A percentile compares a stretch with the other conserved stretches of the same genome.
phyloP scores from a whole-genome alignment of 2,888 invertebrate genomes.

The Blera fallax region DNA sequence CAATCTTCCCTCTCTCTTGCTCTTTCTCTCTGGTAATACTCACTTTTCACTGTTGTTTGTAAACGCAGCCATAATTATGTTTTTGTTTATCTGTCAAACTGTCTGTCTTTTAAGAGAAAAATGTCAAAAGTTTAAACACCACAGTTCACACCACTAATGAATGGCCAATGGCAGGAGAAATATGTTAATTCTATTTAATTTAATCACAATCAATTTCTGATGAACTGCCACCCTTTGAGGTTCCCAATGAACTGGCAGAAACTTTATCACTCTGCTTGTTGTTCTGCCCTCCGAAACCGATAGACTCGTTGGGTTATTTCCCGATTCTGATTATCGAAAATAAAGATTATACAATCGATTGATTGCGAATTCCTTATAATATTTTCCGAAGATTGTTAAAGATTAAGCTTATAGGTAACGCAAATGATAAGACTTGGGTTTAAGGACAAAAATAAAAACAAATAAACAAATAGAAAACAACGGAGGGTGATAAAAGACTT shows the following conservation, averaged over 20 bases:
- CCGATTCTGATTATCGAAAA: background rate
- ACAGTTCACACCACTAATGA: constrained; percentile 3
- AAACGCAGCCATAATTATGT: constrained; percentile 40
- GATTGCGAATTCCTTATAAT: background rate
- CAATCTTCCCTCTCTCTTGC: background rate
- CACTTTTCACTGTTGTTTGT: constrained; percentile 27
- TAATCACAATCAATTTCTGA: background rate
- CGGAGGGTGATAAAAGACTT: background rate
- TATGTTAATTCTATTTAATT: background rate
- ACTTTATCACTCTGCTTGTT: background rate
- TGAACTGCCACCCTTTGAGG: background rate
- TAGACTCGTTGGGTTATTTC: background rate
- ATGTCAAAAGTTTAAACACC: constrained; percentile 21
- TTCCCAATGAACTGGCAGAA: constrained; percentile 11
- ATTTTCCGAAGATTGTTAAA: background rate
- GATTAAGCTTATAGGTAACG: background rate
- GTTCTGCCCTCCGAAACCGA: background rate
- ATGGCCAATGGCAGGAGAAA: background rate
- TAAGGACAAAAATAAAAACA: background rate
- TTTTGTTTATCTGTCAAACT: background rate
- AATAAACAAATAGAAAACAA: constrained; percentile 5
- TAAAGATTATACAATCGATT: background rate
- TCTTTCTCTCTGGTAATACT: background rate
- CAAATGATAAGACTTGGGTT: background rate
- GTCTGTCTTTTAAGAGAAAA: background rate